Evolutionary conservation across 2,888 invertebrate species (phyloP).

Genomic region (Gibbula magus): DNA sequence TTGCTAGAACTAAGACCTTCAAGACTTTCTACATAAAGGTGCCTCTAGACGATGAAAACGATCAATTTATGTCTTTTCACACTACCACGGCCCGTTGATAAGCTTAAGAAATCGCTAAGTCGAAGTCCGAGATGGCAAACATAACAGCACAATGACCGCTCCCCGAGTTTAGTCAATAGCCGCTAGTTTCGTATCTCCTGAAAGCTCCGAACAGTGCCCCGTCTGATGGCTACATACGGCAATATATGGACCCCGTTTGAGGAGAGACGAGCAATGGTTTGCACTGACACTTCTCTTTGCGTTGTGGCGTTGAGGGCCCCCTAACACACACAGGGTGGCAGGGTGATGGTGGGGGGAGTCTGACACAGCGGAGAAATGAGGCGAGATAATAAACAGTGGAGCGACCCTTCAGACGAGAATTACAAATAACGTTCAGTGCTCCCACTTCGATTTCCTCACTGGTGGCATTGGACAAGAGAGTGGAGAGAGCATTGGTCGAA

Average conservation of each 20-base stretch:
- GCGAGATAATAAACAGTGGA: constrained; percentile 15
- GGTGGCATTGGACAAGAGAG: too few relatives aligned
- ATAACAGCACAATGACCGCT: neutral
- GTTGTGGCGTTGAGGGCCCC: neutral
- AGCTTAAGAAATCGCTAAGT: constrained; percentile 17
- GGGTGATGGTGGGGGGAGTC: neutral
- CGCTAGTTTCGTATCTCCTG: constrained; percentile 9
- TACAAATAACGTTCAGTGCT: neutral
- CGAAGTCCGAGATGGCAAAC: constrained; percentile 17
- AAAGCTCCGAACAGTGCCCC: neutral
- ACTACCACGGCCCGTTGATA: constrained; percentile 1
- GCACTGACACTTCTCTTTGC: neutral
- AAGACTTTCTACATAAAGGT: neutral
- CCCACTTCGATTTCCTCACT: too few relatives aligned
- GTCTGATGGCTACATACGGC: neutral
- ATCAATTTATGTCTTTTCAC: constrained; percentile 22
- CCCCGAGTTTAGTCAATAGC: constrained; percentile 2
- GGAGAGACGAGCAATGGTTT: neutral
- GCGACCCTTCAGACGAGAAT: neutral
- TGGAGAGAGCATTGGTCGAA: too few relatives aligned
- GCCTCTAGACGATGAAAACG: constrained; percentile 9
- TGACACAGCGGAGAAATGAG: neutral
- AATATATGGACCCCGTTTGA: neutral
- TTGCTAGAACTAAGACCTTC: neutral
- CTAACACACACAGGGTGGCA: neutral